Percentiles rank a stretch among this genome's conserved stretches.
phyloP scores from a whole-genome alignment of 2,888 invertebrate species.

The Cephus nigrinus region DNA sequence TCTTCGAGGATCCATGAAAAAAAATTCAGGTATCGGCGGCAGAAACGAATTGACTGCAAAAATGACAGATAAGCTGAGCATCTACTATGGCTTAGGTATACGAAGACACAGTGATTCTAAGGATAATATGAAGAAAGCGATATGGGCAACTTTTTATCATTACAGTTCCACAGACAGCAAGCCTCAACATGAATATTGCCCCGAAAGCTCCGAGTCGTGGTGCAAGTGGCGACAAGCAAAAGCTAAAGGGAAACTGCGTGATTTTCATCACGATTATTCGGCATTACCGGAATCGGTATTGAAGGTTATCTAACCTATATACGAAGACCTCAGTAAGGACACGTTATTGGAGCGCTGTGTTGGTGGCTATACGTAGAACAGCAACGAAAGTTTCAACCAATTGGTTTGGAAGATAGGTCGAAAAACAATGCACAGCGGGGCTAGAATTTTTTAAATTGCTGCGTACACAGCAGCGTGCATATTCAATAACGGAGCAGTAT shows the following conservation, averaged over 20 bases:
- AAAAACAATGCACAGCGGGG: slow-evolving; percentile 17
- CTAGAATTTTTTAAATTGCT: slow-evolving; percentile 19
- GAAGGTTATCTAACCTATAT: slow-evolving; percentile 7
- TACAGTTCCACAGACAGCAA: slow-evolving; percentile 2
- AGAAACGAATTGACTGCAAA: slow-evolving; percentile 7
- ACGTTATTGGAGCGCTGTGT: slow-evolving; percentile 11
- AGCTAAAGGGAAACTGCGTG: slow-evolving; percentile 1
- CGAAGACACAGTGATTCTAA: slow-evolving; percentile 1
- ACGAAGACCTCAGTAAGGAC: slow-evolving; percentile 4
- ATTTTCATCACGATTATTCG: slow-evolving; percentile 11
- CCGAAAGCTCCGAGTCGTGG: background rate
- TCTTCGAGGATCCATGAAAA: slow-evolving; percentile 16
- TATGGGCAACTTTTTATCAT: slow-evolving; percentile 9
- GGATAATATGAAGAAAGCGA: slow-evolving; percentile 3
- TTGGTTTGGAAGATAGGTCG: slow-evolving; percentile 15
- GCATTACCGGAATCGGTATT: slow-evolving; percentile 10
- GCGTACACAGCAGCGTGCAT: slow-evolving; percentile 6
- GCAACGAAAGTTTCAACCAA: slow-evolving; percentile 6
- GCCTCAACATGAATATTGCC: slow-evolving; percentile 4
- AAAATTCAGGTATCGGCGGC: slow-evolving; percentile 14
- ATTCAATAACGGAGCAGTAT: slow-evolving; percentile 13
- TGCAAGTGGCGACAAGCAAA: slow-evolving; percentile 10
- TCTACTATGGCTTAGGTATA: slow-evolving; percentile 2
- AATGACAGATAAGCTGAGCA: slow-evolving; percentile 3
- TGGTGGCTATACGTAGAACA: slow-evolving; percentile 8